Evolutionary conservation across 2,797 vertebrate species (phyloP), one percentile per base, ranked within the genome.

Genomic region (Ctenosaura bakeri): DNA sequence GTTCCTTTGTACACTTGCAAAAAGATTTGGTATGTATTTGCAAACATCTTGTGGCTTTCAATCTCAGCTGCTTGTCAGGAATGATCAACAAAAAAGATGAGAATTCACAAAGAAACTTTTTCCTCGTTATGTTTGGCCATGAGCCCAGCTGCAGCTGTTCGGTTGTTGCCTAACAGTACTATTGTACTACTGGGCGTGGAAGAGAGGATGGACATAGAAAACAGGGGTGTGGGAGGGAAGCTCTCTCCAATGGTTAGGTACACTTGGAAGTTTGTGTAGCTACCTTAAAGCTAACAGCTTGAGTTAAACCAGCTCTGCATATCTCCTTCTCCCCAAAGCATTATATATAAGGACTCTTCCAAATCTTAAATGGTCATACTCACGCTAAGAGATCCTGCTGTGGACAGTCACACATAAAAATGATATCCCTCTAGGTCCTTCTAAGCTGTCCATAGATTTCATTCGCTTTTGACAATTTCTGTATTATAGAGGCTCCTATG

Each of bases 81-180:
- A 56, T 77, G 59, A 52, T 89, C 35, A 76, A 74, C 20, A 78
- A 62, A 66, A 66, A 89, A 26, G 62, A n/a, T 26, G 59, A 83
- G 56, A 78, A 77, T 77, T 77, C 32, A n/a, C 32, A 66, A 66
- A 20, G 22, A 85, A 78, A 89, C 84, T 29, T 32, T 69, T 84
- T 56, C 29, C 59, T 64, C 42, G n/a, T 66, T 14, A 20, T 10
- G 50, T 22, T 84, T 83, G 54, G 56, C 81, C 73, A 83, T 38
- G 14, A 89, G 56, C 69, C 29, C 38, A 84, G 82, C 81, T 76
- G 29, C 26, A 83, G 38, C 81, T 83, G 78, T 38, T 59, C 74
- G 66, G 14, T 5, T 73, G 50, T 18, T 77, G 32, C 42, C 42
- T 64, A 24, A 76, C 46, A 81, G 56, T 59, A 59, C 24, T 77